Evolutionary conservation across 2,888 invertebrate species (phyloP), one percentile per base, ranked within the genome.

Genomic region (Amphipyra tragopoginis): DNA sequence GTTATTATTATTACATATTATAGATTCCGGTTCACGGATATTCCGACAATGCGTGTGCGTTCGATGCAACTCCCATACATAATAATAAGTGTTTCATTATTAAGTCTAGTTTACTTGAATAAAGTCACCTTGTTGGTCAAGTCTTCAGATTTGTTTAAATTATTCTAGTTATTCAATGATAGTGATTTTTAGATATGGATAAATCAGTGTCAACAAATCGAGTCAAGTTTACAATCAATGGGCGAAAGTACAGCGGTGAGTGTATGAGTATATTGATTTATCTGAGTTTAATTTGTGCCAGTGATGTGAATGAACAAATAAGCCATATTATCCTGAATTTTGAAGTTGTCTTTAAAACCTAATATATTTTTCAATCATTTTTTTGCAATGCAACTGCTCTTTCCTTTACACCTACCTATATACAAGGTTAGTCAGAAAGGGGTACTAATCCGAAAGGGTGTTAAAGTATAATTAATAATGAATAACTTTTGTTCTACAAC

Each of bases 171-270:
- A 2, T 33, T 11, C 2, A 9, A n/a, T 48, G 9, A 29, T 13
- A 0, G 42, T 33, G 14, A 51, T 43, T 26, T 14, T 14, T 13
- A n/a, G 29, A 29, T 26, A 48, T 54, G 43, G 36, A 65, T 49
- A 45, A 42, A 44, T 42, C 40, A n/a, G 44, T 49, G 36, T 66
- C 56, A 60, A 83, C 80, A 80, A 79, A 83, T 56, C 68, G 83
- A 33, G 75, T 86, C 14, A 49, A 79, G 40, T 87, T 87, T 59
- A 80, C 71, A 55, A 83, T 86, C 47, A 85, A 85, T 48, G 84
- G 79, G 7, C 68, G 71, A 43, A 75, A 82, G 34, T 86, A 72
- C 43, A 85, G 78, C 26, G 87, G 86, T 86, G 29, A 68, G 75
- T 55, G 1, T 29, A 38, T 39, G 15, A 8, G 21, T 4, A 13